Evolutionary conservation across 2,888 invertebrate genomes (phyloP), one percentile per base, ranked within the genome.

Genomic region (Tetramorium bicarinatum): DNA sequence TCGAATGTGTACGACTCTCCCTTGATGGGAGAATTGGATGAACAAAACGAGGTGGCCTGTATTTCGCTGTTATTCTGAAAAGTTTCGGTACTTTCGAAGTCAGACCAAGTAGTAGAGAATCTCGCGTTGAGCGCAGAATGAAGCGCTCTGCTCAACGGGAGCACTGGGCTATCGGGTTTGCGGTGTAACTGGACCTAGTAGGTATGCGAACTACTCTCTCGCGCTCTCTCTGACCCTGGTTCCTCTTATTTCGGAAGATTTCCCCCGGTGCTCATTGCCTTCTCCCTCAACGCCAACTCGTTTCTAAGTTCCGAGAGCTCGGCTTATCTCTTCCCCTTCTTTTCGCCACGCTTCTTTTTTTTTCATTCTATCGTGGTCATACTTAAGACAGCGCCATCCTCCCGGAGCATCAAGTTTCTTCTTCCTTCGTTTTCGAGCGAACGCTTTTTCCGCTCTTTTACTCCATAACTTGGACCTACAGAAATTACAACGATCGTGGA

Each of bases 191-290:
- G 87, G 89, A 90, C 90, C 89, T 87, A 86, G 87, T 91, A 89
- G 89, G 88, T 87, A 88, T 85, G 85, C 85, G 86, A 89, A 87
- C 91, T 81, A 85, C 83, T 82, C 80, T 77, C 61, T 54, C 74
- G 44, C 69, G 74, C 71, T 74, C 52, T 56, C 6, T 79, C 80
- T 80, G 56, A 85, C 87, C 82, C 86, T 77, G 82, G 88, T 85
- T 89, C 83, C 89, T 91, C 91, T 92, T 93, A 91, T 93, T 92
- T 92, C 90, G 87, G 87, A 91, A 92, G 92, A 93, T 93, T 93
- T 93, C 93, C 93, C 93, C 89, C 86, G 93, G 92, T 91, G 91
- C 92, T 93, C 93, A 90, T 93, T 92, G 91, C 91, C 89, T 88
- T 90, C 87, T 90, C 89, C 89, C 88, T 84, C 82, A 87, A 89